These are phyloP conservation scores for Parazoanthus darwini DNA, from an alignment of 92 coral and sea anemone genomes.

Conservation along the genomic window DNA sequence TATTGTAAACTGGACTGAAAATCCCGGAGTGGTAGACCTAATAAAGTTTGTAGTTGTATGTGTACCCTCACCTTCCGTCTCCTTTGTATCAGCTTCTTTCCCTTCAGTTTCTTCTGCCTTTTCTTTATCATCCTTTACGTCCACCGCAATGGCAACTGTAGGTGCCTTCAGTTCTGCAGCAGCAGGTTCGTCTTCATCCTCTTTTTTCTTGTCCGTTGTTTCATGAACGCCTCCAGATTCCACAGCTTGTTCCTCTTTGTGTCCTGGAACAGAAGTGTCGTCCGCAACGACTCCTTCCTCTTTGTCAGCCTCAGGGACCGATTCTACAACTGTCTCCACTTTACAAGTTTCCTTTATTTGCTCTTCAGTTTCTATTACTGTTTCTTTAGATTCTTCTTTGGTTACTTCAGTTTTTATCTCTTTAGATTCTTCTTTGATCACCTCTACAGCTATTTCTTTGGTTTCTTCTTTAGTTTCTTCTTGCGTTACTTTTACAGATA, in stretches of 20 bases:
- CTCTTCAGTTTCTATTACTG: neutral
- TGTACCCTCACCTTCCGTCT: neutral
- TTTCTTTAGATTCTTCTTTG: neutral
- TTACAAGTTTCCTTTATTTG: neutral
- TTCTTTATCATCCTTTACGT: constrained; percentile 9
- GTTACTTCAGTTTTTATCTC: neutral
- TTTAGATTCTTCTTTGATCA: neutral
- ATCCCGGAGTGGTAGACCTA: too few species aligned
- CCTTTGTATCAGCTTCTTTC: constrained; percentile 1
- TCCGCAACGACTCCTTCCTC: neutral
- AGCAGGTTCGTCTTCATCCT: neutral
- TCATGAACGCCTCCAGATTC: neutral
- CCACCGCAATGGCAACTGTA: neutral
- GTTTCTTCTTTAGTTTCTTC: constrained; percentile 2
- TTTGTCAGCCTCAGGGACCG: neutral
- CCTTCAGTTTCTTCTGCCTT: neutral
- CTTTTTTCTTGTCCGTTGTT: neutral
- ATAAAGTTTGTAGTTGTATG: too few species aligned
- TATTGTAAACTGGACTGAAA: too few species aligned
- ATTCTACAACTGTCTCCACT: neutral
- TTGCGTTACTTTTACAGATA: neutral
- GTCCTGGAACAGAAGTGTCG: neutral
- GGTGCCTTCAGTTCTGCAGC: neutral
- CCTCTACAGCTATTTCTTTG: neutral
- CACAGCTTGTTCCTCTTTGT: neutral